Percentiles rank a stretch among this genome's conserved stretches.
Evolutionary conservation across 2,888 invertebrate species (phyloP).

Genomic region (Neria commutata): DNA sequence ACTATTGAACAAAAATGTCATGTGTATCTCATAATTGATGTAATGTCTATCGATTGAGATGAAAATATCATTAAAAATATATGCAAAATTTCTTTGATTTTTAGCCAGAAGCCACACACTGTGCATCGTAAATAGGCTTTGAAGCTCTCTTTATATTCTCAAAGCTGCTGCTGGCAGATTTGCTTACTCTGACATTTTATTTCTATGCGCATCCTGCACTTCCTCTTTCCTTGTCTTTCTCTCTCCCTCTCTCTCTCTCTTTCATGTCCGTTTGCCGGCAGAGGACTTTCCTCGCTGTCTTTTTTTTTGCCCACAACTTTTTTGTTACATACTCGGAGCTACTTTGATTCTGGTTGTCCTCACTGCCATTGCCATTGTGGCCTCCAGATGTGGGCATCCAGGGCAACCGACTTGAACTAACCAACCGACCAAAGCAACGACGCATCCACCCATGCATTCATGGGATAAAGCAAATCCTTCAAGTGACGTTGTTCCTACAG

Average conservation of each 20-base stretch:
- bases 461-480: conserved; percentile 20
- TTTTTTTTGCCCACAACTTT: background rate
- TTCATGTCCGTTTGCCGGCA: background rate
- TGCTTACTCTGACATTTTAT: conserved; percentile 15
- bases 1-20: too few species aligned
- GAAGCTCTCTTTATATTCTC: too few species aligned
- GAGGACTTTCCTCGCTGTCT: too few species aligned
- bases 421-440: conserved; percentile 30
- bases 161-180: conserved; percentile 7
- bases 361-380: conserved; percentile 36
- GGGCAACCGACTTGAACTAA: conserved; percentile 23
- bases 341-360: conserved; percentile 3
- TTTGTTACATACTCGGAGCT: background rate
- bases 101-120: too few species aligned
- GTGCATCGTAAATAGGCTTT: too few species aligned
- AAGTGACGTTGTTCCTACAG: background rate
- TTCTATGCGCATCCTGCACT: background rate
- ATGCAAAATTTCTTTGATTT: too few species aligned
- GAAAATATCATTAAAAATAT: too few species aligned
- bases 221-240: background rate
- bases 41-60: too few species aligned
- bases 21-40: too few species aligned
- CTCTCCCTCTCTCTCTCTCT: background rate
- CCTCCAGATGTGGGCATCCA: conserved; percentile 37
- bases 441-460: conserved; percentile 13